Conservation (phyloP, 2,113 vertebrate genomes). For the Chlorodrepanis virens region DNA sequence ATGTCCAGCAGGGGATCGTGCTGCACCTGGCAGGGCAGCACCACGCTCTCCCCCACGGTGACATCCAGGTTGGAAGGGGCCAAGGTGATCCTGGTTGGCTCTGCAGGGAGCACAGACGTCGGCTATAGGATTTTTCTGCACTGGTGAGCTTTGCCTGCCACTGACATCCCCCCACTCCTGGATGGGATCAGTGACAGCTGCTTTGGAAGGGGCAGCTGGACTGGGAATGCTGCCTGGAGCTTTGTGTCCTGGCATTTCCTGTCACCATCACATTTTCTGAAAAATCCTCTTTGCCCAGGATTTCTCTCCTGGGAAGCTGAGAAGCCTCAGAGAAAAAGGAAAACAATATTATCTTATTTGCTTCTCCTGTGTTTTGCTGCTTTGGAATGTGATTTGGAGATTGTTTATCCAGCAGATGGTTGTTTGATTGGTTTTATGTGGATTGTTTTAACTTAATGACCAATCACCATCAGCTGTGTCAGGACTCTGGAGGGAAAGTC, state of each 20-base stretch:
- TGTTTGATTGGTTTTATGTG: too few relatives aligned
- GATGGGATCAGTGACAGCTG: background rate
- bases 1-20: conserved; percentile 87
- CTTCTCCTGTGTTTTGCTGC: too few relatives aligned
- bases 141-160: background rate
- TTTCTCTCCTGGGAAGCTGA: too few relatives aligned
- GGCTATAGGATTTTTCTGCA: background rate
- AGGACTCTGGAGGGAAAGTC: too few relatives aligned
- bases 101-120: conserved; percentile 65
- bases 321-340: too few relatives aligned
- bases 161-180: rapidly evolving
- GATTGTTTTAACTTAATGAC: too few relatives aligned
- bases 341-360: too few relatives aligned
- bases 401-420: too few relatives aligned
- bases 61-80: conserved; percentile 93
- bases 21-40: conserved; percentile 91
- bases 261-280: too few relatives aligned
- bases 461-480: too few relatives aligned
- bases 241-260: background rate
- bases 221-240: background rate
- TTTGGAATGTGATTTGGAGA: too few relatives aligned
- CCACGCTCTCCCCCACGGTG: conserved; percentile 90
- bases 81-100: conserved; percentile 88
- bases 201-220: background rate
- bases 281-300: too few relatives aligned